Conservation (phyloP, 2,888 invertebrate species). For the Sphaerophoria rueppellii region DNA sequence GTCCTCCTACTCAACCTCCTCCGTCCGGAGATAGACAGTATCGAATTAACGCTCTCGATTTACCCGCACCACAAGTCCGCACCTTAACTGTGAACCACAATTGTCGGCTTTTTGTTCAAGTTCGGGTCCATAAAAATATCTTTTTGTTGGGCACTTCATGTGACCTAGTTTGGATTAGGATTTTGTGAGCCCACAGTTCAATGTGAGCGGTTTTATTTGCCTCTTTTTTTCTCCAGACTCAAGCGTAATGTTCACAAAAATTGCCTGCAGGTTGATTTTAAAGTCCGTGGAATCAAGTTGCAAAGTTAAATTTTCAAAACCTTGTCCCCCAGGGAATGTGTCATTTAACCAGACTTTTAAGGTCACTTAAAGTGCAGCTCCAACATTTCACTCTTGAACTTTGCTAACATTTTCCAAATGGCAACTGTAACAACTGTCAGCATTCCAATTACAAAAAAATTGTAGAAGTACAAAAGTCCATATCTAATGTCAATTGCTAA, state of each 20-base stretch:
- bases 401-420: slow-evolving; percentile 12
- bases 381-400: slow-evolving; percentile 35
- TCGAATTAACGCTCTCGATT: background rate
- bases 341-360: background rate
- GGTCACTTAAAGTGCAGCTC: slow-evolving; percentile 21
- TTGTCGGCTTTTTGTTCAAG: background rate
- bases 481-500: slow-evolving; percentile 1
- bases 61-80: slow-evolving; percentile 28
- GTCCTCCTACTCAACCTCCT: slow-evolving; percentile 62
- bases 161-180: slow-evolving; percentile 58
- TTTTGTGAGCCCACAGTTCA: slow-evolving; percentile 38
- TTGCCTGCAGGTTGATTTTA: too few relatives aligned
- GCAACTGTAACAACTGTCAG: slow-evolving; percentile 4
- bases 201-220: slow-evolving; percentile 24
- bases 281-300: background rate
- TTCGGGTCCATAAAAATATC: slow-evolving; percentile 42
- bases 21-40: slow-evolving; percentile 15
- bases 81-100: slow-evolving; percentile 9
- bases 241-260: background rate
- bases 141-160: slow-evolving; percentile 65
- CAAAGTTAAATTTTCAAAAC: too few relatives aligned
- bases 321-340: too few relatives aligned
- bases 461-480: background rate
- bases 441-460: background rate
- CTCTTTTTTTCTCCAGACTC: slow-evolving; percentile 16